A percentile compares a stretch with the other conserved stretches of the same genome.
Evolutionary conservation across 2,113 vertebrate genomes (phyloP).

Genomic region (Chlorodrepanis virens): DNA sequence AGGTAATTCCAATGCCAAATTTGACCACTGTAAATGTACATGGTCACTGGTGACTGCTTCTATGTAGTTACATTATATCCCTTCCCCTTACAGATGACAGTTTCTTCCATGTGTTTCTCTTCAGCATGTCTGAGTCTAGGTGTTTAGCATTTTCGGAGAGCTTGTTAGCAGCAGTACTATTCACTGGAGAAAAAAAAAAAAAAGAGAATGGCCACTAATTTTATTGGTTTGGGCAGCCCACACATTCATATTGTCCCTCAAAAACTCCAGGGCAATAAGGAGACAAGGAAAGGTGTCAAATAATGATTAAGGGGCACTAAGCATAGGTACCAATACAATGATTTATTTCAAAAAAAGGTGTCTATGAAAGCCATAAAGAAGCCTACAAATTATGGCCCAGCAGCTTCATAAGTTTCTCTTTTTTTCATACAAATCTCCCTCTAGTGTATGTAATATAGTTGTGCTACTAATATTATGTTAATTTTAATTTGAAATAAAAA

Average conservation of each 20-base stretch:
- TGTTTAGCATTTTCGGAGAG: background rate
- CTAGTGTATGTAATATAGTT: background rate
- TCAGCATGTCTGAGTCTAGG: background rate
- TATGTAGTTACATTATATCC: background rate
- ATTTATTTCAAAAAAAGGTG: background rate
- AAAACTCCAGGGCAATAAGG: background rate
- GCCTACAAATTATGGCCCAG: background rate
- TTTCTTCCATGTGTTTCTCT: background rate
- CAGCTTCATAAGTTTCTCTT: background rate
- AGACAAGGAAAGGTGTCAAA: background rate
- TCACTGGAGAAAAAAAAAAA: background rate
- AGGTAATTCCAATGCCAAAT: background rate
- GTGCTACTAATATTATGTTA: background rate
- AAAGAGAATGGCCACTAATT: background rate
- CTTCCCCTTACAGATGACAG: background rate
- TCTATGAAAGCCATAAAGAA: background rate
- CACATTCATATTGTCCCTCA: background rate
- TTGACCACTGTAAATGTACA: background rate
- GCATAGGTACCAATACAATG: fast-evolving
- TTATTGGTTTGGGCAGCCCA: background rate
- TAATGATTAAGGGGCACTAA: background rate
- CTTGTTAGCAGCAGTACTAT: background rate
- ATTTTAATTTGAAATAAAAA: background rate
- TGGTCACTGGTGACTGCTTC: background rate
- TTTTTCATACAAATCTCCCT: background rate